Conservation (phyloP, 2,888 invertebrate genomes). For the Coenonympha glycerion region DNA sequence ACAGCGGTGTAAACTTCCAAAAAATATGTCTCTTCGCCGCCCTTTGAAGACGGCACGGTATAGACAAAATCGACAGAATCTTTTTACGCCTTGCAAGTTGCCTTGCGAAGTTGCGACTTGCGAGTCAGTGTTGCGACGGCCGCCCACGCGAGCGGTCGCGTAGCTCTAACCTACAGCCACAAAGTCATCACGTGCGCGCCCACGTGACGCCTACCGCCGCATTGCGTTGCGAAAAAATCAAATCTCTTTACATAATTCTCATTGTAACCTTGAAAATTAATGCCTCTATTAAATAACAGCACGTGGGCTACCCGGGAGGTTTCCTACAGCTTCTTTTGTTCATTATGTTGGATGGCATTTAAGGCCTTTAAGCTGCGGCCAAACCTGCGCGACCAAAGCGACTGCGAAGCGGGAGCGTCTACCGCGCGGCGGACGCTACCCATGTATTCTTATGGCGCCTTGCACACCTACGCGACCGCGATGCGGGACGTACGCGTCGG, state of each 20-base stretch:
- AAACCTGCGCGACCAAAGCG: too few relatives aligned
- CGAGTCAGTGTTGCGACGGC: conserved; percentile 50
- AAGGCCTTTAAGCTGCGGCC: conserved; percentile 33
- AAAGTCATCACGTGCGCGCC: conserved; percentile 67
- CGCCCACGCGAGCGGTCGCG: conserved; percentile 64
- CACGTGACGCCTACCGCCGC: conserved; percentile 66
- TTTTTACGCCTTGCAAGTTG: conserved; percentile 17
- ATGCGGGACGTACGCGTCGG: too few relatives aligned
- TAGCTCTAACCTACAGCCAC: conserved; percentile 50
- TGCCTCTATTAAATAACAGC: conserved; percentile 61
- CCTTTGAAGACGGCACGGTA: conserved; percentile 8
- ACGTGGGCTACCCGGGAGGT: conserved; percentile 57
- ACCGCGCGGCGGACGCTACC: too few relatives aligned
- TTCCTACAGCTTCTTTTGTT: conserved; percentile 48
- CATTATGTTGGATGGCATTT: conserved; percentile 50
- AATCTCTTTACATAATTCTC: conserved; percentile 59
- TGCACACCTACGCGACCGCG: too few relatives aligned
- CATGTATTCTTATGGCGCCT: too few relatives aligned
- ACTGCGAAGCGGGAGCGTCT: too few relatives aligned
- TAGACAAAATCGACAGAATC: conserved; percentile 4
- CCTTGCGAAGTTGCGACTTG: conserved; percentile 5
- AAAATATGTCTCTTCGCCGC: conserved; percentile 9
- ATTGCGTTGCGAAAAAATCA: conserved; percentile 71
- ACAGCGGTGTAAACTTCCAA: conserved; percentile 14
- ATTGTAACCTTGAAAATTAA: conserved; percentile 69